phyloP scores from a whole-genome alignment of 1,140 invertebrate species.

The Adelges cooleyi region DNA sequence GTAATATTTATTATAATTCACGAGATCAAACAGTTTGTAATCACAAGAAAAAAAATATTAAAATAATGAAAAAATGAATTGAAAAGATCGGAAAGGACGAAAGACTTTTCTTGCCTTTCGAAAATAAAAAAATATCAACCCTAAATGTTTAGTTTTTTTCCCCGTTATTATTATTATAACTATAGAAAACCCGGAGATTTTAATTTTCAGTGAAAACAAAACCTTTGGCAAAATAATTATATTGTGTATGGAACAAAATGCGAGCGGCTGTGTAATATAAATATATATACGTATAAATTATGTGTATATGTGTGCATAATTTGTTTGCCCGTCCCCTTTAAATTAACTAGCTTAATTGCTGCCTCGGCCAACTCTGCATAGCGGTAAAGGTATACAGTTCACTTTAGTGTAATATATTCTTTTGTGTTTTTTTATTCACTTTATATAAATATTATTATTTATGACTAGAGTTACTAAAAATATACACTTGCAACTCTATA shows the following conservation, averaged over 20 bases:
- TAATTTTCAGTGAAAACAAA: conserved; percentile 12
- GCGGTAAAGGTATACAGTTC: too few relatives aligned
- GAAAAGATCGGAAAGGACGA: conserved; percentile 6
- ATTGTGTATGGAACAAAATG: conserved; percentile 11
- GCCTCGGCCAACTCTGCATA: background rate
- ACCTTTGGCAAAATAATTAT: background rate
- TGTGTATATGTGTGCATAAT: background rate
- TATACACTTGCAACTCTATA: too few relatives aligned
- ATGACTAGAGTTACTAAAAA: too few relatives aligned
- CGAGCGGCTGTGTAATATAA: background rate
- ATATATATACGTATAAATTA: background rate
- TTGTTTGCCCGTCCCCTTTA: conserved; percentile 1
- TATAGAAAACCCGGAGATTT: background rate
- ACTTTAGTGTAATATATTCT: too few relatives aligned
- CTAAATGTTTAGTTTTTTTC: background rate
- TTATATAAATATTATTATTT: too few relatives aligned
- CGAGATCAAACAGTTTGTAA: too few relatives aligned
- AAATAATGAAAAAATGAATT: conserved; percentile 15
- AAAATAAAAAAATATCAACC: conserved; percentile 20
- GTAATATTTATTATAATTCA: too few relatives aligned
- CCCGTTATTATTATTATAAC: background rate
- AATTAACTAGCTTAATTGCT: conserved; percentile 21
- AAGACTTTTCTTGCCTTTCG: background rate
- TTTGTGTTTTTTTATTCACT: too few relatives aligned
- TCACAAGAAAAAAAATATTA: too few relatives aligned